Base-by-base conservation (phyloP, 2,113 vertebrate species). In the Corythoichthys intestinalis region DNA sequence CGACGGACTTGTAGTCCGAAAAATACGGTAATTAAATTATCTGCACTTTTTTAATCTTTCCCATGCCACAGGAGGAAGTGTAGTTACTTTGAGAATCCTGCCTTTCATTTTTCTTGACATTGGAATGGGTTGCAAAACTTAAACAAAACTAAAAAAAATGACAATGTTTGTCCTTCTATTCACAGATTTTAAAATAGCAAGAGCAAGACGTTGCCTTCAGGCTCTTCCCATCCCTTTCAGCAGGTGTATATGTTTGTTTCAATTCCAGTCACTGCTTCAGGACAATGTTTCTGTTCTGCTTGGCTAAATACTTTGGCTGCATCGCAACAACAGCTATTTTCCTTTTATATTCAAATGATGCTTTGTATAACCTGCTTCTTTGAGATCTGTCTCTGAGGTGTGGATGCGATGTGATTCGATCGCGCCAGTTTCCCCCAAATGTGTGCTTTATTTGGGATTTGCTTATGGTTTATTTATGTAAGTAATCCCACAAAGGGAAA, bases 271-370 rank as follows among this genome's bases (percentile, higher is more conserved):
- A 12, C 48, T 49, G 65, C 66, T 74, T 8, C 50, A 44, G 50
- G 47, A 12, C 48, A 66, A 14, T 58, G 66, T 72, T 76, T 81
- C 74, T 72, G 73, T 73, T 71, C 71, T 73, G 66, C 4, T 74
- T 61, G 63, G 66, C 81, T 80, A 79, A 85, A 85, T 80, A 70
- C 66, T 76, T 58, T 28, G 48, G 49, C 50, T 66, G 69, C 73
- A 73, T 79, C 67, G 50, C 73, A 77, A 54, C 69, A 76, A 48
- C 64, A 80, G 72, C 67, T 75, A 82, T 77, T 85, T 76, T 52
- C 75, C 80, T 90, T 88, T 87, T 82, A 79, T 80, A 85, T 87
- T 90, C 78, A 87, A 87, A 90, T 87, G 62, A 65, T n/a, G 56
- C 53, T 70, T 71, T 77, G 71, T 71, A 72, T 77, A 81, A 80